Base-by-base conservation (phyloP, 2,888 invertebrate genomes). In the Leptopilina syphax region DNA sequence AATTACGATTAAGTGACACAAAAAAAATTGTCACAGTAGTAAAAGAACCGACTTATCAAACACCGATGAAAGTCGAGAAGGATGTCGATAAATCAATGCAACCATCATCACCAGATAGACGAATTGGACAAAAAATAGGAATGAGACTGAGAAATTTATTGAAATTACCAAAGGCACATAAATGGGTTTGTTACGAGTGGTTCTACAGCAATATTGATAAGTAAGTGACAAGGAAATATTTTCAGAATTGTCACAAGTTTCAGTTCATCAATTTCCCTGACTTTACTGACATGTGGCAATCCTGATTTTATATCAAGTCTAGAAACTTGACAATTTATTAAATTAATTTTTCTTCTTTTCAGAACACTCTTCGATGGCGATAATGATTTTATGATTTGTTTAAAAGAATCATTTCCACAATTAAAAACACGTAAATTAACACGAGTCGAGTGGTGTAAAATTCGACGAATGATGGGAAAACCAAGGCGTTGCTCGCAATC, bases 161-260 rank as follows among this genome's bases (percentile, higher is more conserved):
- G 5, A 99, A 99, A 92, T 93, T 99, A 84, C 99, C 99, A 0
- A 99, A 99, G 93, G 99, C 99, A 5, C 98, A 99, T 91, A 98
- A 98, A 92, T 99, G 99, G 98, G 99, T 99, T 9, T 99, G 98
- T 92, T 99, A 98, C 92, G 99, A 99, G 92, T 99, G 98, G 96
- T 99, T 99, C 93, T 99, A 99, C 92, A 99, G 99, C 86, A 99
- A 98, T 89, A 96, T 99, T 87, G 99, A 99, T 90, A 94, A 94
- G 94, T 95, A 92, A 91, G 93, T 92, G 77, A n/a, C 24, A 60
- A 60, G 18, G 7, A 18, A 27, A 65, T 27, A 12, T 27, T 27
- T 27, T 18, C 18, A 18, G 18, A 18, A 18, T 18, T 18, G 18
- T 18, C 18, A 18, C 18, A 18, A 18, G 18, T 18, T 18, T 18